Base-by-base conservation (phyloP, 1,140 invertebrate genomes). In the Caerostris darwini region DNA sequence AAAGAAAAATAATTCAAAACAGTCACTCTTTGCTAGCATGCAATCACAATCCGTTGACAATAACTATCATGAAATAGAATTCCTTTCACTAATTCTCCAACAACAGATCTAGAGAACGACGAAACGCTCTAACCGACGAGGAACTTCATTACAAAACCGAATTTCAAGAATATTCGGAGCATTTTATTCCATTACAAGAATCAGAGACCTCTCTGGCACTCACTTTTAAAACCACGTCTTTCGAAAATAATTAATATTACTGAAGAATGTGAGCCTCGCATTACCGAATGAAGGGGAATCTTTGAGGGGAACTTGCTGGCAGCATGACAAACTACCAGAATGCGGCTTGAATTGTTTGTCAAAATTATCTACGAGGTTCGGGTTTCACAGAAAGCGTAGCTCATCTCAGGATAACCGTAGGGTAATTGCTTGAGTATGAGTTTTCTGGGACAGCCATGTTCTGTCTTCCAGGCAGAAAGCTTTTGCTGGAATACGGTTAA, bases 241-340 rank as follows among this genome's bases (percentile, higher is more conserved):
- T n/a, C n/a, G n/a, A n/a, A n/a, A n/a, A n/a, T n/a, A n/a, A 87
- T 87, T 87, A 87, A 87, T 10, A 12, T 87, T 87, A 17, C 85
- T 14, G 58, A 87, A 87, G 58, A 64, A 64, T 87, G 69, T 7
- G 69, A 77, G 69, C n/a, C n/a, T n/a, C n/a, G n/a, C n/a, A n/a
- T n/a, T n/a, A 0, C 34, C n/a, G 50, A 77, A 77, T 59, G 19
- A 59, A 64, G 7, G 85, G 7, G 19, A 64, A 59, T 61, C 59
- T 87, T 50, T 19, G 53, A 61, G 34, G n/a, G n/a, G 8, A 87
- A 64, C 85, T 87, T 53, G 59, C 57, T 87, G 85, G 19, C 85
- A 87, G 85, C 34, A 87, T 64, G 57, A 64, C 85, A 87, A 87
- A 87, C 57, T 87, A 50, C 57, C 7, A 77, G 8, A 77, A 53